Base-by-base conservation (phyloP, 2,888 invertebrate genomes). In the Amaurobius ferox region DNA sequence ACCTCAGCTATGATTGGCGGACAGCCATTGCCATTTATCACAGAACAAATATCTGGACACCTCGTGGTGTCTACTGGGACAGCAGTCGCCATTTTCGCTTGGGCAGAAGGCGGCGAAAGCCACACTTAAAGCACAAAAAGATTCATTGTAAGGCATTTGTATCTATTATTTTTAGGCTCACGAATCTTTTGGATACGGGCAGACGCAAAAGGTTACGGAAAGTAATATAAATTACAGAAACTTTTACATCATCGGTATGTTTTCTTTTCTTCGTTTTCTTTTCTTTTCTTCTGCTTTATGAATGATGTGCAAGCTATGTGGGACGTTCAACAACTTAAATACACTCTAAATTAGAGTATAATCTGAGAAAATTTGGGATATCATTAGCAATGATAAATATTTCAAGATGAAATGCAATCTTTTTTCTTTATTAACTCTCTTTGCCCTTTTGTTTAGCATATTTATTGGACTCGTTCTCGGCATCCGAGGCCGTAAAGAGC, bases 1-100 rank as follows among this genome's bases (percentile, higher is more conserved):
- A 48, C 40, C 67, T 72, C 11, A 19, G 35, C 44, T 40, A 55
- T 74, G 80, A 80, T 62, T 73, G 73, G 80, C 23, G 19, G 55
- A 30, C 32, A 74, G 28, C 35, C 9, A 64, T 80, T 74, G 55
- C 73, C 73, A 80, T 80, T 80, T 74, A 80, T 74, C 80, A 74
- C 39, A 35, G 64, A 74, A 80, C 80, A 80, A 73, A 79, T 79
- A 48, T 30, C 48, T 67, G 66, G 73, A 80, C 80, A 80, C 80
- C 80, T 80, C 13, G 23, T 23, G 73, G 80, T 80, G 80, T 80
- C 35, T 74, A 61, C 44, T 39, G 29, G 71, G 79, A 79, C 79
- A 72, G 79, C 66, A 48, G 72, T 79, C 66, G 48, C 73, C 61
- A 30, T 61, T 72, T 73, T 9, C 5, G 28, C 19, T 61, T 26